Percentiles rank a stretch among this genome's conserved stretches.
phyloP scores from a whole-genome alignment of 2,888 invertebrate genomes.

The Zaprionus bogoriensis region DNA sequence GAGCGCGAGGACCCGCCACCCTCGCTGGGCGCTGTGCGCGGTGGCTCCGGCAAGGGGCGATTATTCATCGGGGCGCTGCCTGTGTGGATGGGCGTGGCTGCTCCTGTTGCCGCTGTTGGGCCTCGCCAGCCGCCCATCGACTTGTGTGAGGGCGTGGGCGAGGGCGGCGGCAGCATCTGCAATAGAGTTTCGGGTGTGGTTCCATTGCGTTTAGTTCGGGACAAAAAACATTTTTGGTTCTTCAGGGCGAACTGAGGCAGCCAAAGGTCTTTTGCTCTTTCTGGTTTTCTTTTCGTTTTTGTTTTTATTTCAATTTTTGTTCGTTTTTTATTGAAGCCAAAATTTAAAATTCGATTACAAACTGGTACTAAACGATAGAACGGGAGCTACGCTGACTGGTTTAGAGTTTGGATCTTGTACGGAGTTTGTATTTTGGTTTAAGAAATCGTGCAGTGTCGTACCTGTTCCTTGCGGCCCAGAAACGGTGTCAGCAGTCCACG shows the following conservation, averaged over 20 bases:
- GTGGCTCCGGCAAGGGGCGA: slow-evolving; percentile 85
- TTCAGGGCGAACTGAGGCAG: slow-evolving; percentile 21
- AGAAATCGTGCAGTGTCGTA: slow-evolving; percentile 83
- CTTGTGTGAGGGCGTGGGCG: slow-evolving; percentile 78
- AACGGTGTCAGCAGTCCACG: slow-evolving; percentile 84
- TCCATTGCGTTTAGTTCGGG: slow-evolving; percentile 20
- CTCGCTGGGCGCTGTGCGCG: slow-evolving; percentile 79
- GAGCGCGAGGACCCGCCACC: slow-evolving; percentile 80
- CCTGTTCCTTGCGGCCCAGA: slow-evolving; percentile 83
- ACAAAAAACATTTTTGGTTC: not conserved
- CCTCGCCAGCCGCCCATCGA: slow-evolving; percentile 61
- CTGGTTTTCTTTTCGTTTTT: slow-evolving; percentile 7
- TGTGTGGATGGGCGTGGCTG: too few species aligned
- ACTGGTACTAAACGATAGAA: slow-evolving; percentile 63
- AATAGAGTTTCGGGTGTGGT: slow-evolving; percentile 45
- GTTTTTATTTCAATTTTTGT: slow-evolving; percentile 24
- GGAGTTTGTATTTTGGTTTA: slow-evolving; percentile 68
- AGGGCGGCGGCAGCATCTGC: slow-evolving; percentile 70
- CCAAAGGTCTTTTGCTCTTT: slow-evolving; percentile 20
- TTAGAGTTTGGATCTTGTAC: slow-evolving; percentile 15
- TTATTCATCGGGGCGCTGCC: slow-evolving; percentile 73
- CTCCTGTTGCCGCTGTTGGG: slow-evolving; percentile 13
- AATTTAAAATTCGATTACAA: slow-evolving; percentile 65
- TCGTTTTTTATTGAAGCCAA: slow-evolving; percentile 69
- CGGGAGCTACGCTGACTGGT: slow-evolving; percentile 4